Evolutionary conservation across 2,888 invertebrate genomes (phyloP).

Genomic region (Yponomeuta sedellus): DNA sequence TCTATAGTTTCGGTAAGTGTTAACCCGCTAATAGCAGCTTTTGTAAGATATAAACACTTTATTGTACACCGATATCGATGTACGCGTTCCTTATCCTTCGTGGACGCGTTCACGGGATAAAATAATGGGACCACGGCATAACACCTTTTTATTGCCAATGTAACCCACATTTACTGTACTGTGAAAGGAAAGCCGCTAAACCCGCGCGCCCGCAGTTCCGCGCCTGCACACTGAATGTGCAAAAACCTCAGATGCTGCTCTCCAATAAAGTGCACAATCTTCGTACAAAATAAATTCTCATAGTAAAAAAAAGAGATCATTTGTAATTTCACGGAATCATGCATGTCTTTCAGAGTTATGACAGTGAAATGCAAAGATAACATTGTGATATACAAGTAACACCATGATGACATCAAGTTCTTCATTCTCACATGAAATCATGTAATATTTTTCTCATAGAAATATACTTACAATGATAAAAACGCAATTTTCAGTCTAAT

Average conservation of each 20-base stretch:
- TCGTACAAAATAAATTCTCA: conserved; percentile 54
- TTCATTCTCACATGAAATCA: conserved; percentile 11
- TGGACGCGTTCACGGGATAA: too few species aligned
- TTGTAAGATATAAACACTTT: too few species aligned
- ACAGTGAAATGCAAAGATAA: conserved; percentile 2
- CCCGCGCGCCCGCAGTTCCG: too few species aligned
- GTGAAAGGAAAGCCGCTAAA: too few species aligned
- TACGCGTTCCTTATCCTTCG: too few species aligned
- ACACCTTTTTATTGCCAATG: too few species aligned
- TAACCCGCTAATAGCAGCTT: too few species aligned
- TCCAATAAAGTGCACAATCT: conserved; percentile 27
- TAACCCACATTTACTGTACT: too few species aligned
- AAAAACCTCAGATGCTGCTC: neutral
- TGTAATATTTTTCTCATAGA: conserved; percentile 19
- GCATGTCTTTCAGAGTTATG: neutral
- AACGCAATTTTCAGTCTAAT: conserved; percentile 63
- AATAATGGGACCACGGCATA: too few species aligned
- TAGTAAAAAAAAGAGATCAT: conserved; percentile 64
- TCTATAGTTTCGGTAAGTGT: too few species aligned
- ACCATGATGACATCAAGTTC: conserved; percentile 9
- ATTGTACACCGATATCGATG: too few species aligned
- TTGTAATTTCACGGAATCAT: conserved; percentile 23
- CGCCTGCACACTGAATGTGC: too few species aligned
- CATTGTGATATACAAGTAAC: conserved; percentile 20
- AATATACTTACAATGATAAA: conserved; percentile 20